phyloP scores from a whole-genome alignment of 2,113 vertebrate genomes.

The Mormyrus lacerda region DNA sequence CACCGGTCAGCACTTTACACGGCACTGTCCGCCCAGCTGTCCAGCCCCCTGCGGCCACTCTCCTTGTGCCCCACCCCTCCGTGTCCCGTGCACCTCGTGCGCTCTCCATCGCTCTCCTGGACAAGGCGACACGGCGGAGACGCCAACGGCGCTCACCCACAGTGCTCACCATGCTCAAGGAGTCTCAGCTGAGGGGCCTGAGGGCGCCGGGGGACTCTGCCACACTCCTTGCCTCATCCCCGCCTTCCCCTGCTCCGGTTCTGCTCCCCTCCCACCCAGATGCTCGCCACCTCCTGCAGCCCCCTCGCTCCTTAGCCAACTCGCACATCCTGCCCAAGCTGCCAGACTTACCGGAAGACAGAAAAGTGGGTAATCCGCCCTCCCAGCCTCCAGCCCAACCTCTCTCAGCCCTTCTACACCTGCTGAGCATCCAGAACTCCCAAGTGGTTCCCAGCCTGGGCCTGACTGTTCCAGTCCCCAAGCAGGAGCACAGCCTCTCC shows the following conservation, averaged over 20 bases:
- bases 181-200: conserved; percentile 33
- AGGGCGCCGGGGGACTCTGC: neutral
- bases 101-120: conserved; percentile 14
- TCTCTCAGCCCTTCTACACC: conserved; percentile 21
- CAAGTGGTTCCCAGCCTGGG: conserved; percentile 41
- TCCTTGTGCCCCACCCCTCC: conserved; percentile 46
- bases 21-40: conserved; percentile 50
- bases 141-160: conserved; percentile 53
- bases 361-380: neutral
- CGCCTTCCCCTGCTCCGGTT: conserved; percentile 42
- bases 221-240: conserved; percentile 43
- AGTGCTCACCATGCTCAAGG: conserved; percentile 59
- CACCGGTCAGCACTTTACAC: conserved; percentile 84
- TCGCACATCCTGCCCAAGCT: conserved; percentile 3
- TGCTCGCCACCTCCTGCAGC: conserved; percentile 7
- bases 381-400: conserved; percentile 33
- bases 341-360: conserved; percentile 7
- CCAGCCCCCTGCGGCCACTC: conserved; percentile 47
- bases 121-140: conserved; percentile 35
- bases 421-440: conserved; percentile 40
- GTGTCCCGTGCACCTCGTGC: neutral
- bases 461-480: conserved; percentile 22
- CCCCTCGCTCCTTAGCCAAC: neutral
- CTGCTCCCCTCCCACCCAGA: conserved; percentile 10
- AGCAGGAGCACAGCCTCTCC: neutral